Evolutionary conservation across 2,797 vertebrate genomes (phyloP), one percentile per base, ranked within the genome.

Genomic region (Crotalus adamanteus): DNA sequence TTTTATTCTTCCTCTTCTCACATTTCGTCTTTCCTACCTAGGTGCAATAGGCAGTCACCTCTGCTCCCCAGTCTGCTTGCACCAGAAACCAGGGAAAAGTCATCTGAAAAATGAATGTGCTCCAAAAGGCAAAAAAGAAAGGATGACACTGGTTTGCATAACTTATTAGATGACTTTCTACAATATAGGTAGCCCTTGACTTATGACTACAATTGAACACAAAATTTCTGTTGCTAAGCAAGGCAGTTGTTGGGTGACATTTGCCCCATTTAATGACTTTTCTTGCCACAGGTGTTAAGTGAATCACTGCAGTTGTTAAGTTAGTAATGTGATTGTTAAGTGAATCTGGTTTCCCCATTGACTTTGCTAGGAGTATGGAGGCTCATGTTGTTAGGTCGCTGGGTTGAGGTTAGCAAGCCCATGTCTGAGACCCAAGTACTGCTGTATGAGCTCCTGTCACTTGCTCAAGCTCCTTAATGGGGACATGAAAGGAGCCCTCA

Each of bases 301-400:
- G 1, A 31, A 69, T 31, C 65, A 69, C n/a, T 31, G 16, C 5
- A 69, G 65, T 18, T 69, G 65, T 69, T 31, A 69, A 69, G 65
- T 37, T 73, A 73, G n/a, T 73, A 73, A 73, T 31, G 18, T 73
- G 31, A 73, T 31, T 31, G n/a, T 73, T 31, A 37, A 73, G 2
- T 73, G 65, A 73, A 37, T 73, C 65, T 37, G n/a, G 14, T 31
- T 73, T 73, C 16, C n/a, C n/a, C 65, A 37, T 18, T 73, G 14
- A 37, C n/a, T 73, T 73, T 73, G 14, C 65, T 73, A 73, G 65
- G 14, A 73, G n/a, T 73, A 6, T 1, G 2, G 14, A 3, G n/a
- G n/a, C 6, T 69, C 65, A 31, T 0, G 1, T 73, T n/a, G 6
- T 31, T 18, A 37, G 65, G n/a, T n/a, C 0, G 13, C 28, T 69